phyloP scores from a whole-genome alignment of 2,113 vertebrate genomes.

The Alligator mississippiensis region DNA sequence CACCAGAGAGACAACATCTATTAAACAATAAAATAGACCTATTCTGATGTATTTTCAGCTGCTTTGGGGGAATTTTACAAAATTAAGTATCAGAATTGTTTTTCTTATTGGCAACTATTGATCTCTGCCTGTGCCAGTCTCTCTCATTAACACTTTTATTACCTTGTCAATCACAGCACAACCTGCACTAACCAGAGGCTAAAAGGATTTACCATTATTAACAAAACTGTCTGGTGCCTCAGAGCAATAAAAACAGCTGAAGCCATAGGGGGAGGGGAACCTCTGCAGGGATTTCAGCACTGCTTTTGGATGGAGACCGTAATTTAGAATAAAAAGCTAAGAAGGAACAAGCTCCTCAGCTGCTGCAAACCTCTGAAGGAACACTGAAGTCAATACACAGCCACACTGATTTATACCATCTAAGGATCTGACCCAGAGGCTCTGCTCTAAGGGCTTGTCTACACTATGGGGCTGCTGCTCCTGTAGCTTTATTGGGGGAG shows the following conservation, averaged over 20 bases:
- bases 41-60: conserved; percentile 72
- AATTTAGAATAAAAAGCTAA: conserved; percentile 40
- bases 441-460: neutral
- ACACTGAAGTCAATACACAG: neutral
- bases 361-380: neutral
- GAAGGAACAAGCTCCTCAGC: conserved; percentile 18
- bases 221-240: conserved; percentile 77
- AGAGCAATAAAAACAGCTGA: conserved; percentile 71
- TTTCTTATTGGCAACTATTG: conserved; percentile 82
- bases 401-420: accelerated
- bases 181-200: conserved; percentile 71
- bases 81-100: conserved; percentile 82
- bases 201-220: conserved; percentile 83
- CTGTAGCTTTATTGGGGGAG: neutral
- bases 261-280: conserved; percentile 54
- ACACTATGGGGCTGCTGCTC: neutral
- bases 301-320: conserved; percentile 54
- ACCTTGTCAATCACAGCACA: conserved; percentile 82
- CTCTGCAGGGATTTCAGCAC: conserved; percentile 69
- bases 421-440: neutral
- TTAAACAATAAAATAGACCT: conserved; percentile 69
- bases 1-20: conserved; percentile 62
- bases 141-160: conserved; percentile 86
- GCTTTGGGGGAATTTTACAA: conserved; percentile 73
- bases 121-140: conserved; percentile 75